Evolutionary conservation across 1,140 invertebrate genomes (phyloP).

Genomic region (Ericerus pela): DNA sequence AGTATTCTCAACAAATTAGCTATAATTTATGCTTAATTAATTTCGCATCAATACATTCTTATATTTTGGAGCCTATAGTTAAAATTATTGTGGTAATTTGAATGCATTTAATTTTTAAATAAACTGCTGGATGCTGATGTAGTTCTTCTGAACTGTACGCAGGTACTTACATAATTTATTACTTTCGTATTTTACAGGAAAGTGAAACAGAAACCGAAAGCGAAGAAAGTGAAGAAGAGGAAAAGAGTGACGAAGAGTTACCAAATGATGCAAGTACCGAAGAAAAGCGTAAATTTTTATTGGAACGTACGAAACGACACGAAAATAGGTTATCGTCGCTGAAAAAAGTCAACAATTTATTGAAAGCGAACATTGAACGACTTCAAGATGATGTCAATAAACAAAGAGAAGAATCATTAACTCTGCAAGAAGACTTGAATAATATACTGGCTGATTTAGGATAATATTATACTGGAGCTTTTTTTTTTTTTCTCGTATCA

Average conservation of each 20-base stretch:
- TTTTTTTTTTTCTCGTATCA: no score
- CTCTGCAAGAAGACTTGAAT: conserved; percentile 64
- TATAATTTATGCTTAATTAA: no score
- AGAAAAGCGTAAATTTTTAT: conserved; percentile 47
- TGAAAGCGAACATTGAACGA: conserved; percentile 69
- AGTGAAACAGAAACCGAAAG: conserved; percentile 39
- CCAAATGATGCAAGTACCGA: conserved; percentile 44
- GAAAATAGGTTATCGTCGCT: conserved; percentile 58
- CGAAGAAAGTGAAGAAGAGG: conserved; percentile 34
- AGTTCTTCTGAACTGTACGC: no score
- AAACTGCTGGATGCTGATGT: no score
- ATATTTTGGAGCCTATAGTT: no score
- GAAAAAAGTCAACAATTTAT: conserved; percentile 69
- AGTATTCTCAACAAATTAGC: no score
- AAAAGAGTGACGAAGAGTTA: conserved; percentile 45
- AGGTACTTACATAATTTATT: no score
- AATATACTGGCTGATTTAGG: conserved; percentile 61
- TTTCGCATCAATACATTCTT: no score
- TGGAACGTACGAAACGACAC: conserved; percentile 44
- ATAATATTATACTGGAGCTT: conserved; percentile 30
- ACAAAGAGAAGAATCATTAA: conserved; percentile 57
- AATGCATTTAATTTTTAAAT: no score
- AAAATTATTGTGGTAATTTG: no score
- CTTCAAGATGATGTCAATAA: conserved; percentile 68
- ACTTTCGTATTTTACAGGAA: conserved; percentile 28